Evolutionary conservation across 2,797 vertebrate species (phyloP).

Genomic region (Pristis pectinata): DNA sequence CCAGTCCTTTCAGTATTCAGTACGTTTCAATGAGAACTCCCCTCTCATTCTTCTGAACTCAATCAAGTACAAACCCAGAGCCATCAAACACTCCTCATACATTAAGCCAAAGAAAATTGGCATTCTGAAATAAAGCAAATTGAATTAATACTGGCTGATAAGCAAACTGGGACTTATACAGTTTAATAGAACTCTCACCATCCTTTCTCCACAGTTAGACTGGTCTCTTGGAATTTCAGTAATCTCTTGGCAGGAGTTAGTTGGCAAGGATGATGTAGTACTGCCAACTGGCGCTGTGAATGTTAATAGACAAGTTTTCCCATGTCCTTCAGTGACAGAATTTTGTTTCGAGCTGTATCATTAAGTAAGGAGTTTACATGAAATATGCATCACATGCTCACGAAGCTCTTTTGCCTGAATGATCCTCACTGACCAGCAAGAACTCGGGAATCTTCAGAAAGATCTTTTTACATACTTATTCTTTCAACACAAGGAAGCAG

Average conservation of each 20-base stretch:
- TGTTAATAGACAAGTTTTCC: not conserved
- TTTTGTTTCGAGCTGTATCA: not conserved
- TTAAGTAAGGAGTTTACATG: not conserved
- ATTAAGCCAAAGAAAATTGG: not conserved
- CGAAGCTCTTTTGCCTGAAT: not conserved
- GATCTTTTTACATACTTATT: not conserved
- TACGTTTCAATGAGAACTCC: too few species aligned
- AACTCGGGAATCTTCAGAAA: not conserved
- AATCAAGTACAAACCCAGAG: too few species aligned
- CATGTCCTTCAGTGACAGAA: not conserved
- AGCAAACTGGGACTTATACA: not conserved
- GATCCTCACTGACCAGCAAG: not conserved
- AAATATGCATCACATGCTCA: not conserved
- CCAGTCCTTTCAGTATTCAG: too few species aligned
- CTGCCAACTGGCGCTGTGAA: not conserved
- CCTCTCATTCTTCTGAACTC: too few species aligned
- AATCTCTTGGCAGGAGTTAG: not conserved
- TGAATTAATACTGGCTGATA: not conserved
- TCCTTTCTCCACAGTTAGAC: not conserved
- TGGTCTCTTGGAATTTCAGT: not conserved
- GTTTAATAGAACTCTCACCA: not conserved
- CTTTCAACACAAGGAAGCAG: not conserved
- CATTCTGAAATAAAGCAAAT: not conserved
- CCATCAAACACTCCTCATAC: too few species aligned
- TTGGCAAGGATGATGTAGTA: too few species aligned